These are phyloP conservation scores for Muricea muricata DNA, from an alignment of 92 coral and sea anemone species.

Conservation along the genomic window DNA sequence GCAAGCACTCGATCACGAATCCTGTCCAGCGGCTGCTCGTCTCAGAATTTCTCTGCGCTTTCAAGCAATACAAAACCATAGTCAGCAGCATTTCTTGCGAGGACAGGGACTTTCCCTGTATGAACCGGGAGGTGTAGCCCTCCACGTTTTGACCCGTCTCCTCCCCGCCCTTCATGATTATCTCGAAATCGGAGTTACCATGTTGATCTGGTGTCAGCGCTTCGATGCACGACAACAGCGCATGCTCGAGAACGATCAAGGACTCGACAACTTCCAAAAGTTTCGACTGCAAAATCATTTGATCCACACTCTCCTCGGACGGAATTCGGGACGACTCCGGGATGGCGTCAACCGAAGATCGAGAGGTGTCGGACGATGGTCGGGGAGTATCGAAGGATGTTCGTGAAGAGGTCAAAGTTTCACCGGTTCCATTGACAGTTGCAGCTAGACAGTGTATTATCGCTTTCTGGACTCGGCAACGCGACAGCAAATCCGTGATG, in stretches of 20 bases:
- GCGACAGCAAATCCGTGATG: conserved; percentile 89
- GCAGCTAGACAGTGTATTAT: conserved; percentile 88
- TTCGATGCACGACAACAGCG: conserved; percentile 68
- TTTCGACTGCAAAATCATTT: conserved; percentile 66
- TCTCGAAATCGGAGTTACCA: conserved; percentile 50
- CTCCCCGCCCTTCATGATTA: conserved; percentile 69
- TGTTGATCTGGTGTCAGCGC: conserved; percentile 65
- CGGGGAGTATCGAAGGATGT: conserved; percentile 54
- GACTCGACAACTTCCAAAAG: conserved; percentile 86
- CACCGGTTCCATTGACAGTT: conserved; percentile 68
- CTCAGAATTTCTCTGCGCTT: conserved; percentile 75
- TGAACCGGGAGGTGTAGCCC: conserved; percentile 74
- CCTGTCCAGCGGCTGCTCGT: conserved; percentile 92
- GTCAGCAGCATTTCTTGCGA: conserved; percentile 89
- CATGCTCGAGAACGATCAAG: conserved; percentile 82
- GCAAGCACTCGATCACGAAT: conserved; percentile 91
- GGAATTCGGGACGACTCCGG: conserved; percentile 20
- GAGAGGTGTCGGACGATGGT: conserved; percentile 1
- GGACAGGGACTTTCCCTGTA: conserved; percentile 81
- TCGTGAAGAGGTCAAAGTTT: neutral
- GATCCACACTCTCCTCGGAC: conserved; percentile 34
- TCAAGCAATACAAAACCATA: conserved; percentile 84
- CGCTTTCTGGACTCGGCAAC: conserved; percentile 97
- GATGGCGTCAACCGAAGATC: neutral
- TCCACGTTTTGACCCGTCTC: conserved; percentile 62